phyloP scores from a whole-genome alignment of 2,113 vertebrate species.

The Caranx ignobilis region DNA sequence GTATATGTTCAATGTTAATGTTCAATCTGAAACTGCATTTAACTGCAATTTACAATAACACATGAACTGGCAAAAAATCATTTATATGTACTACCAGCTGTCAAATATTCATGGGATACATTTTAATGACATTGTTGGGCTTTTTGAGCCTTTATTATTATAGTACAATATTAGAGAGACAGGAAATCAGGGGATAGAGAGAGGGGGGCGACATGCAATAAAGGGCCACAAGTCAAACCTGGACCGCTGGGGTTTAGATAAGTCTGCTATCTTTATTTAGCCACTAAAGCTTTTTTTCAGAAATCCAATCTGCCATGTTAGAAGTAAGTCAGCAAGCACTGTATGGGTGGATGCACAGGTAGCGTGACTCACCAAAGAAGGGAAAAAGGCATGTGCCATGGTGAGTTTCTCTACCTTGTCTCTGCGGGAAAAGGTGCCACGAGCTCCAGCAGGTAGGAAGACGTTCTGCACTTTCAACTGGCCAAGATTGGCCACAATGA shows the following conservation, averaged over 20 bases:
- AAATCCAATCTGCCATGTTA: not conserved
- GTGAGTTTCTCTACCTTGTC: conserved; percentile 94
- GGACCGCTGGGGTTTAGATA: no score
- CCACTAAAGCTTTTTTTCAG: not conserved
- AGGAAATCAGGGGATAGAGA: no score
- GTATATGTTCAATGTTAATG: not conserved
- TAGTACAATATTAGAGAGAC: no score
- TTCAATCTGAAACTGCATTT: not conserved
- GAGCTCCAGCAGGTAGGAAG: conserved; percentile 89
- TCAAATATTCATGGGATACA: not conserved
- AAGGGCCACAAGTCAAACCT: no score
- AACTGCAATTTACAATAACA: not conserved
- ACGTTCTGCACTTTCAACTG: conserved; percentile 93
- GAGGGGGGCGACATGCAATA: no score
- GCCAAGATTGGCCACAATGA: conserved; percentile 96
- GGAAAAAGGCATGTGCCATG: conserved; percentile 83
- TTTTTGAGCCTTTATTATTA: no score
- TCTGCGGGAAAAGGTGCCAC: conserved; percentile 91
- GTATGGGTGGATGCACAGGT: not conserved
- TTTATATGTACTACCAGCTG: not conserved
- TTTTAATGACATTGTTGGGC: no score
- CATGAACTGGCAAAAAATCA: not conserved
- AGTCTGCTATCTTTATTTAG: no score
- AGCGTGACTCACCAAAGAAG: conserved; percentile 83
- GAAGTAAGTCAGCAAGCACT: not conserved